phyloP scores from a whole-genome alignment of 2,797 vertebrate species.

The Melanotaenia boesemani region DNA sequence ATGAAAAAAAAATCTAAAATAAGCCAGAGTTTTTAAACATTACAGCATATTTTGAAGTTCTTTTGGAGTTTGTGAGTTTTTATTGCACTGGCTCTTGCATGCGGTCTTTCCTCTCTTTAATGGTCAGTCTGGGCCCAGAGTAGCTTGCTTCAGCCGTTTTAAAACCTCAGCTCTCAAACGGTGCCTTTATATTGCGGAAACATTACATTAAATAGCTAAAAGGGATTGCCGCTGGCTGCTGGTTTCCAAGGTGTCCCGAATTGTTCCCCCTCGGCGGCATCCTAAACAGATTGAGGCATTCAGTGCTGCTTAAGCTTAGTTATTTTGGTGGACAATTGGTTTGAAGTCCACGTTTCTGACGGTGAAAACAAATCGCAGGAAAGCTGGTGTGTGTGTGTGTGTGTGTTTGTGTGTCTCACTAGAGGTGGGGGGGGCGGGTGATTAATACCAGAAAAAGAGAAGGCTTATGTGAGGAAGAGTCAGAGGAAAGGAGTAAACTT shows the following conservation, averaged over 20 bases:
- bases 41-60: slow-evolving; percentile 86
- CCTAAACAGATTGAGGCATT: slow-evolving; percentile 58
- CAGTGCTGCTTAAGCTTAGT: slow-evolving; percentile 36
- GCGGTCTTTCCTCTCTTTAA: slow-evolving; percentile 84
- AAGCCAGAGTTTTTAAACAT: slow-evolving; percentile 82
- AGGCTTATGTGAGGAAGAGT: slow-evolving; percentile 57
- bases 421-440: slow-evolving; percentile 32
- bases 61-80: slow-evolving; percentile 83
- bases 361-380: slow-evolving; percentile 76
- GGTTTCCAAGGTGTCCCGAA: slow-evolving; percentile 77
- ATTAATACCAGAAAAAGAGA: slow-evolving; percentile 76
- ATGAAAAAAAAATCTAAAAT: slow-evolving; percentile 68
- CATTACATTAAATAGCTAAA: slow-evolving; percentile 86
- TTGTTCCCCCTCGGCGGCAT: slow-evolving; percentile 61
- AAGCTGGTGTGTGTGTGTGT: slow-evolving; percentile 40
- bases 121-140: slow-evolving; percentile 82
- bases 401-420: slow-evolving; percentile 1
- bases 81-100: slow-evolving; percentile 82
- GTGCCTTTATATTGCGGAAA: slow-evolving; percentile 86
- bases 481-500: slow-evolving; percentile 57
- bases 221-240: slow-evolving; percentile 64
- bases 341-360: slow-evolving; percentile 66
- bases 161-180: slow-evolving; percentile 80
- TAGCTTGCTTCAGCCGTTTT: slow-evolving; percentile 82
- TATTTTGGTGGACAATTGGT: slow-evolving; percentile 62